Evolutionary conservation across 2,888 invertebrate genomes (phyloP).

Genomic region (Harpalus rubripes): DNA sequence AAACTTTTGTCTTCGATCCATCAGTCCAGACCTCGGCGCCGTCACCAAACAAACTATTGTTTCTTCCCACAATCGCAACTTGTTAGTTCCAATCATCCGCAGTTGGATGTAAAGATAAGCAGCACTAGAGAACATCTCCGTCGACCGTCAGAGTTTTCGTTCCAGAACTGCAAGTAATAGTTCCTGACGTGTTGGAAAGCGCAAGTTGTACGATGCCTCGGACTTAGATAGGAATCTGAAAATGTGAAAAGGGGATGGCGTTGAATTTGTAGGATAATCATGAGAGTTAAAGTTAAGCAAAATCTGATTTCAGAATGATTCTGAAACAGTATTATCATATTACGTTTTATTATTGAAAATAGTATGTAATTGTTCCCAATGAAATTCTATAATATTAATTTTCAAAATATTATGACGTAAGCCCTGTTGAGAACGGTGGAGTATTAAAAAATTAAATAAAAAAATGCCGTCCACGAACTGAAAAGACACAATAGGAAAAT

Average conservation of each 20-base stretch:
- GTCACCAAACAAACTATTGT: constrained; percentile 36
- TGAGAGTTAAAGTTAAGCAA: constrained; percentile 45
- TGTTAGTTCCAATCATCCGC: constrained; percentile 41
- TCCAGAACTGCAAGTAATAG: constrained; percentile 51
- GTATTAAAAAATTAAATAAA: too few relatives aligned
- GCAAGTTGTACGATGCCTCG: not conserved
- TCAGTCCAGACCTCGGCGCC: not conserved
- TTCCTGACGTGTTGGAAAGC: constrained; percentile 55
- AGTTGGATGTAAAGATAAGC: constrained; percentile 46
- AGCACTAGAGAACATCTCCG: constrained; percentile 12
- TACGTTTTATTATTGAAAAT: too few relatives aligned
- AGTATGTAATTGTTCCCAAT: too few relatives aligned
- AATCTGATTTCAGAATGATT: too few relatives aligned
- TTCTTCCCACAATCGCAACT: constrained; percentile 37
- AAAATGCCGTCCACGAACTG: too few relatives aligned
- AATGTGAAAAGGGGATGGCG: constrained; percentile 8
- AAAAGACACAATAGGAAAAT: too few relatives aligned
- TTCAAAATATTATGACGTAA: too few relatives aligned
- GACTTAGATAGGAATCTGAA: constrained; percentile 58
- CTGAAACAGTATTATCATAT: too few relatives aligned
- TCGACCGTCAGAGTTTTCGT: constrained; percentile 15
- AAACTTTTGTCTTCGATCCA: constrained; percentile 37
- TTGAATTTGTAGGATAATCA: not conserved
- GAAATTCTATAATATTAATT: too few relatives aligned
- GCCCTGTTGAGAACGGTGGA: too few relatives aligned